A percentile compares a stretch with the other conserved stretches of the same genome.
These are phyloP conservation scores for Psittacula echo DNA, from an alignment of 2,797 vertebrate genomes.

Conservation along the genomic window DNA sequence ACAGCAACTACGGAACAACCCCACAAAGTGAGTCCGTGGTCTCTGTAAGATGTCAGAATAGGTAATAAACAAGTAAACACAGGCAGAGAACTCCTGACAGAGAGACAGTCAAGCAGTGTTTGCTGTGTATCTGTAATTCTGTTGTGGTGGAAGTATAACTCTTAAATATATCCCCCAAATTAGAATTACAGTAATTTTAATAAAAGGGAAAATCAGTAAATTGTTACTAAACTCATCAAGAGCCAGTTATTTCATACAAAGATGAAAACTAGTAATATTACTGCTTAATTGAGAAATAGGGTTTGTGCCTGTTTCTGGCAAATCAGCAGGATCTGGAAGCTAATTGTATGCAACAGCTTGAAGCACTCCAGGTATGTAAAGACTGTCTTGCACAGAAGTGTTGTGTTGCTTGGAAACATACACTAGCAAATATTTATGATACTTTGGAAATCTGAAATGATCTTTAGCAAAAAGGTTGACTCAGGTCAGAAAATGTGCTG, in stretches of 20 bases:
- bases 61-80: not conserved
- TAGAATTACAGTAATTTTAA: not conserved
- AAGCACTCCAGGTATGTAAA: constrained; percentile 12
- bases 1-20: not conserved
- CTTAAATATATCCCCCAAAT: not conserved
- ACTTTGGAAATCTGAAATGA: not conserved
- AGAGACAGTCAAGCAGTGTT: not conserved
- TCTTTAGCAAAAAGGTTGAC: not conserved
- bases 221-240: not conserved
- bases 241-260: not conserved
- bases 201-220: not conserved
- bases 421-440: not conserved
- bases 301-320: not conserved
- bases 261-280: not conserved
- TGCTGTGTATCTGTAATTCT: not conserved
- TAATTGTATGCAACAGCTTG: not conserved
- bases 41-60: not conserved
- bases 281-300: not conserved
- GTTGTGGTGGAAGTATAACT: not conserved
- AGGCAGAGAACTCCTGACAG: not conserved
- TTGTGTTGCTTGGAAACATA: constrained; percentile 27
- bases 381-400: not conserved
- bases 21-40: not conserved
- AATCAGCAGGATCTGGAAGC: not conserved
- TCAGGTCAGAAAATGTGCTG: not conserved